These are phyloP conservation scores for Ascidia mentula DNA, from an alignment of 23 tunicate species.

Conservation along the genomic window DNA sequence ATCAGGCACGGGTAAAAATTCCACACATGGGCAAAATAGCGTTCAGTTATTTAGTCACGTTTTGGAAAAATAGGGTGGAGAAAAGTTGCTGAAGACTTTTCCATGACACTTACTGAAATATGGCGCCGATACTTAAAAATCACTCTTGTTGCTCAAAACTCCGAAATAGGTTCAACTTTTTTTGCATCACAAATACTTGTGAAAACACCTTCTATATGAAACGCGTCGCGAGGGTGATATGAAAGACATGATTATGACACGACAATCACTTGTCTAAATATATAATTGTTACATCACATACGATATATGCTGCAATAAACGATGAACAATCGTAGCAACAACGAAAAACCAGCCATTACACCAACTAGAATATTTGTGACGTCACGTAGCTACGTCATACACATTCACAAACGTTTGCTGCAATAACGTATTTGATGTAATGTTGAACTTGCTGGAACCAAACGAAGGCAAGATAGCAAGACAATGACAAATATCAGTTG, in stretches of 20 bases:
- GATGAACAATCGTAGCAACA: background rate
- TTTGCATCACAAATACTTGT: background rate
- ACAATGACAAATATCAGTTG: background rate
- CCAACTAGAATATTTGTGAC: background rate
- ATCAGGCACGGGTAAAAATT: too few species aligned
- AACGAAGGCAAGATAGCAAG: background rate
- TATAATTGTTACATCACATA: background rate
- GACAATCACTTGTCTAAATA: background rate
- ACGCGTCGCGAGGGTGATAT: background rate
- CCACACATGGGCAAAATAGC: too few species aligned
- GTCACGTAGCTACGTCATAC: background rate
- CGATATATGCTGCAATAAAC: background rate
- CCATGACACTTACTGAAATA: too few species aligned
- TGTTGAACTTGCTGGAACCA: background rate
- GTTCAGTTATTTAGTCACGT: too few species aligned
- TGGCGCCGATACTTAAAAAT: too few species aligned
- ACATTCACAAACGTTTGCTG: background rate
- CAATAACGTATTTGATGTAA: background rate
- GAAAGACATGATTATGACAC: background rate
- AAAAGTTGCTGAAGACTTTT: too few species aligned
- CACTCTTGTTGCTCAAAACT: background rate
- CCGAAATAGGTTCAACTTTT: background rate
- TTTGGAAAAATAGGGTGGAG: too few species aligned
- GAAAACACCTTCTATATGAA: background rate
- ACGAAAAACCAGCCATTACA: background rate